These are phyloP conservation scores for Calliopsis andreniformis DNA, from an alignment of 1,140 invertebrate genomes.

Conservation along the genomic window DNA sequence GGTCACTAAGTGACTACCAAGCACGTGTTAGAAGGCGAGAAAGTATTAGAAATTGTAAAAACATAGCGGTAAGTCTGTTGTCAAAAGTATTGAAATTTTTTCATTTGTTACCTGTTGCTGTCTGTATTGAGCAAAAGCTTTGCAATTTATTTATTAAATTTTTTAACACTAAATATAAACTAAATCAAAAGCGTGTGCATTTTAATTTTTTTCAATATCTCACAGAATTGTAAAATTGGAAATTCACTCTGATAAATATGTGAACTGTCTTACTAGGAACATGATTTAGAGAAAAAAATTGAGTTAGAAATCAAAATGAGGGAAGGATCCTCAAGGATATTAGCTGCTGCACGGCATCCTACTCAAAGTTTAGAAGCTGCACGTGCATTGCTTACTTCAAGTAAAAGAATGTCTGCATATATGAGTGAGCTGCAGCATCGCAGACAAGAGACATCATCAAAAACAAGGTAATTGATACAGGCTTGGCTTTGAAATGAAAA, in stretches of 20 bases:
- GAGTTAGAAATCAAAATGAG: slow-evolving; percentile 89
- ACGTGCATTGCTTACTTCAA: slow-evolving; percentile 86
- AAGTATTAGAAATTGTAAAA: slow-evolving; percentile 69
- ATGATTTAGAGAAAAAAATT: slow-evolving; percentile 87
- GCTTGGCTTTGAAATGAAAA: neutral
- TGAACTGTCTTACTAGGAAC: slow-evolving; percentile 80
- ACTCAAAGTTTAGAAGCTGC: slow-evolving; percentile 87
- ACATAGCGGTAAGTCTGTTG: slow-evolving; percentile 68
- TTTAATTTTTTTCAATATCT: too few species aligned
- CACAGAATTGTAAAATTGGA: too few species aligned
- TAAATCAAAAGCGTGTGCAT: neutral
- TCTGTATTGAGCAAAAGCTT: neutral
- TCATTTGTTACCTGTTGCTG: neutral
- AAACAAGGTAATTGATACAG: slow-evolving; percentile 36
- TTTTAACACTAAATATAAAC: neutral
- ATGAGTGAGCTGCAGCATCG: slow-evolving; percentile 86
- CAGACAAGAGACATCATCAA: slow-evolving; percentile 78
- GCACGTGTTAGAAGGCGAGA: slow-evolving; percentile 74
- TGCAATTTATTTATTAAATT: neutral
- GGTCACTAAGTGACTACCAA: slow-evolving; percentile 77
- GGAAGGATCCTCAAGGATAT: slow-evolving; percentile 86
- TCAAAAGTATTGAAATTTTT: neutral
- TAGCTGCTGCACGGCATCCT: slow-evolving; percentile 86
- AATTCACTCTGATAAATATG: too few species aligned
- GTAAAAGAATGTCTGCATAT: slow-evolving; percentile 86